Base-by-base conservation (phyloP, 2,113 vertebrate genomes). In the Phrynocephalus versicolor region DNA sequence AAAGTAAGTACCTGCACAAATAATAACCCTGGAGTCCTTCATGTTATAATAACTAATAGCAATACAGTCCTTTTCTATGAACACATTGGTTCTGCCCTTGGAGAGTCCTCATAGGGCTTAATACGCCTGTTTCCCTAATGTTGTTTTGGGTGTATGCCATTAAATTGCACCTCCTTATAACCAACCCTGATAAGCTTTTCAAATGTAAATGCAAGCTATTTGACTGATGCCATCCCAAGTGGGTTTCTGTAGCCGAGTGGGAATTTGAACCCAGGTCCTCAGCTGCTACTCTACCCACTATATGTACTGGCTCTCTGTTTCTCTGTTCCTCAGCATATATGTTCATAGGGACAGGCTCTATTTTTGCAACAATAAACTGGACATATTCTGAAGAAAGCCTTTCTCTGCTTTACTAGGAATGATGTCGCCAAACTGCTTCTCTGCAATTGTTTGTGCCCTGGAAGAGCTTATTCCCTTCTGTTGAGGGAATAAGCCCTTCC, bases 1-100 rank as follows among this genome's bases (percentile, higher is more conserved):
- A 99, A 96, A 98, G 99, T 99, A 95, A 96, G 97, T 95, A 37
- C 62, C 1, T 85, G 73, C 84, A 81, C 39, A 60, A 58, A 55
- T 45, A 72, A 78, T 72, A 25, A 35, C 3, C 45, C 16, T 41
- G 73, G 55, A 9, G 25, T 79, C 35, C 19, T 33, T 72, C 33
- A 33, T 79, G 67, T 51, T 16, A 25, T 75, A 10, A 27, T 51
- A n/a, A 35, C 39, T 62, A 35, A 6, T 55, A 55, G 23, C 10
- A 27, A 12, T 27, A 45, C 3, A 25, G 25, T 33, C 8, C 21
- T 67, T 55, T 37, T 8, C 13, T 19, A 45, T 6, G 41, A 6
- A 35, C 25, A 60, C 13, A 75, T 16, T 30, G 9, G 3, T 21
- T 12, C 39, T 25, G 41, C n/a, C 5, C 19, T 6, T 69, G 35